These are phyloP conservation scores for Ptilorrhoa leucosticta DNA, from an alignment of 2,113 vertebrate species.

Conservation along the genomic window DNA sequence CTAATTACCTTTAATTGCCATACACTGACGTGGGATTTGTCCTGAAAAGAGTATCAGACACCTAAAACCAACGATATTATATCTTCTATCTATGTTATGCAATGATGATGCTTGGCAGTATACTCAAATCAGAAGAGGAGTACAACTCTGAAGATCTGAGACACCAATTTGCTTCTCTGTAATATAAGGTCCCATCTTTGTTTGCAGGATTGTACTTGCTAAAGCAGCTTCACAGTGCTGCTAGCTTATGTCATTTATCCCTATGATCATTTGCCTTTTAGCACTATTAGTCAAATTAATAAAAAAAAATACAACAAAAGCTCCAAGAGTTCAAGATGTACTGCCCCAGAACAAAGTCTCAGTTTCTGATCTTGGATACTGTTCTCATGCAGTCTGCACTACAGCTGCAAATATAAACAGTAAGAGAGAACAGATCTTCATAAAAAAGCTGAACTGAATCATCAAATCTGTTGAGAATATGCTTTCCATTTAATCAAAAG, in stretches of 20 bases:
- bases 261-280: background rate
- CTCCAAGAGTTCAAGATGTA: background rate
- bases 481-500: slow-evolving; percentile 42
- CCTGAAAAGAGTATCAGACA: background rate
- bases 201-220: background rate
- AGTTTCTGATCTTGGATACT: background rate
- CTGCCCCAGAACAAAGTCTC: background rate
- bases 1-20: background rate
- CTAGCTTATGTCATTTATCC: background rate
- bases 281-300: background rate
- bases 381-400: background rate
- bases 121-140: background rate
- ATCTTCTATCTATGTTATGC: background rate
- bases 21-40: background rate
- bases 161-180: background rate
- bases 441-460: slow-evolving; percentile 39
- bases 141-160: background rate
- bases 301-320: background rate
- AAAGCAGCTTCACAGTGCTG: background rate
- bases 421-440: background rate
- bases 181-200: background rate
- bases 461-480: slow-evolving; percentile 47
- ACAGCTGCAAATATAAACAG: slow-evolving; percentile 14
- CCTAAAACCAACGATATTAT: background rate
- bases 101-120: background rate